These are phyloP conservation scores for Salvator merianae DNA, from an alignment of 2,113 vertebrate species.

Conservation along the genomic window DNA sequence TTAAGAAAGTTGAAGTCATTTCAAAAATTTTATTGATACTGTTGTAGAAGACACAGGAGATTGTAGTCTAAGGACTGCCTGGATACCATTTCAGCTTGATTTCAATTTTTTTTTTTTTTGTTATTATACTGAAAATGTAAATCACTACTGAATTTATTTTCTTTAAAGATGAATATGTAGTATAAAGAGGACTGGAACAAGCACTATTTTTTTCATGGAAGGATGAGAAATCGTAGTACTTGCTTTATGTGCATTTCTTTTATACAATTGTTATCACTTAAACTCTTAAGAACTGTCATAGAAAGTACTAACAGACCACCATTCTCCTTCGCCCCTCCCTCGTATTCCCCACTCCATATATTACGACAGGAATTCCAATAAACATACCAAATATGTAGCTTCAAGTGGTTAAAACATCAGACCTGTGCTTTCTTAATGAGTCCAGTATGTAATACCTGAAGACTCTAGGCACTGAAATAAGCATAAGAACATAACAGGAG, in stretches of 20 bases:
- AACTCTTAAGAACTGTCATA: not conserved
- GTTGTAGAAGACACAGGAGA: not conserved
- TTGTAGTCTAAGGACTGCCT: too few species aligned
- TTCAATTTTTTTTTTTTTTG: not conserved
- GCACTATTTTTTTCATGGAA: not conserved
- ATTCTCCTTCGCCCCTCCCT: too few species aligned
- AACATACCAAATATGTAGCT: not conserved
- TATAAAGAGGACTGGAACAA: not conserved
- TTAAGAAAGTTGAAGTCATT: not conserved
- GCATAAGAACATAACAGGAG: too few species aligned
- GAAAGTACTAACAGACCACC: too few species aligned
- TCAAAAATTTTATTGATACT: not conserved
- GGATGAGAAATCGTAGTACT: not conserved
- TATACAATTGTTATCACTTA: not conserved
- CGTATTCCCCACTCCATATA: too few species aligned
- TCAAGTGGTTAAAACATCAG: not conserved
- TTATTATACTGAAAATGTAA: not conserved
- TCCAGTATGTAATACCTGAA: not conserved
- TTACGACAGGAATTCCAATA: not conserved
- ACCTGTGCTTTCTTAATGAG: not conserved
- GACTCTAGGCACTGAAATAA: not conserved
- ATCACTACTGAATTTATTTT: not conserved
- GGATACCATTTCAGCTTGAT: not conserved
- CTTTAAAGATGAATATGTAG: not conserved
- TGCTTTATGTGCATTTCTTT: not conserved